Conservation (phyloP, 2,113 vertebrate genomes). For the Coturnix japonica region DNA sequence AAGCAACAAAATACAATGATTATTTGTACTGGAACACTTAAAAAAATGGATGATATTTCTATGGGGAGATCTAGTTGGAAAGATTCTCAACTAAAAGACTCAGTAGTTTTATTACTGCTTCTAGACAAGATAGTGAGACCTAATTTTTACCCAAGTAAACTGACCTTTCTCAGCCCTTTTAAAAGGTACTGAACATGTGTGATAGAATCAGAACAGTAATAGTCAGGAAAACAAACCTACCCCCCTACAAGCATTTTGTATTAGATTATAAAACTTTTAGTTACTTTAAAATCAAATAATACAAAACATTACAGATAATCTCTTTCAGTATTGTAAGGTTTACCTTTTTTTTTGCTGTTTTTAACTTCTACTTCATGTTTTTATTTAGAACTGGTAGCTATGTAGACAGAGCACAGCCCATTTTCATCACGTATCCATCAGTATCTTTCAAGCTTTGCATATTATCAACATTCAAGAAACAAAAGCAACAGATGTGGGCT, state of each 20-base stretch:
- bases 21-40: not conserved
- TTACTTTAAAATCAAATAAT: not conserved
- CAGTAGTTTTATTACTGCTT: not conserved
- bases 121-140: not conserved
- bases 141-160: not conserved
- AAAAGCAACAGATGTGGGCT: not conserved
- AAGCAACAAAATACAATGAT: not conserved
- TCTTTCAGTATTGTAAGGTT: not conserved
- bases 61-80: not conserved
- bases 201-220: not conserved
- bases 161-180: not conserved
- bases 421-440: not conserved
- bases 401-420: not conserved
- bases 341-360: not conserved
- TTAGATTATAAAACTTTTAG: not conserved
- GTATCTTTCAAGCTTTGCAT: not conserved
- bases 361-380: not conserved
- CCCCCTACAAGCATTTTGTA: not conserved
- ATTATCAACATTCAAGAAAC: not conserved
- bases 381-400: not conserved
- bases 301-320: not conserved
- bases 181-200: not conserved
- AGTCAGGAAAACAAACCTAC: not conserved
- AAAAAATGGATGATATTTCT: not conserved
- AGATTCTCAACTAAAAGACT: not conserved